phyloP scores from a whole-genome alignment of 30 jellyfish, hydroid and myxozoan genomes.

The Morbakka virulenta region DNA sequence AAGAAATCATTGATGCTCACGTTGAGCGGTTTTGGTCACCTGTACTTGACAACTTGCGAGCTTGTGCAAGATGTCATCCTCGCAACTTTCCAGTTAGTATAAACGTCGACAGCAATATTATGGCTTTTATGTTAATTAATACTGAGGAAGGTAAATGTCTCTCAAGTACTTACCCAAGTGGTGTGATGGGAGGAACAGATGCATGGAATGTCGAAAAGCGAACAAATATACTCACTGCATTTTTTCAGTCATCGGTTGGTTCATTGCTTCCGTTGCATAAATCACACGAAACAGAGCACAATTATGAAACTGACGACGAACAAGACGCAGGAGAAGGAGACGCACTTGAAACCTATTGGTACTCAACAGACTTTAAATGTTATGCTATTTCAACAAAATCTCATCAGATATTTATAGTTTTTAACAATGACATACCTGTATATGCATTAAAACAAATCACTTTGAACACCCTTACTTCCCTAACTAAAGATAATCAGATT shows the following conservation, averaged over 20 bases:
- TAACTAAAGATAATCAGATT: slow-evolving; percentile 43
- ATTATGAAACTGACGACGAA: slow-evolving; percentile 18
- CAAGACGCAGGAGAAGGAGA: slow-evolving; percentile 35
- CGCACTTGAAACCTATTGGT: slow-evolving; percentile 64
- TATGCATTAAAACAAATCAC: slow-evolving; percentile 66
- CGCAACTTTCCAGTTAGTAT: slow-evolving; percentile 63
- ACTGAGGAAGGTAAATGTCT: slow-evolving; percentile 75
- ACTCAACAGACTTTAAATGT: slow-evolving; percentile 62
- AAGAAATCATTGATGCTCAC: slow-evolving; percentile 48
- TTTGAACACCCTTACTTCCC: slow-evolving; percentile 38
- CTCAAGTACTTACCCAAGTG: slow-evolving; percentile 76
- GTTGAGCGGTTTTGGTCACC: slow-evolving; percentile 80
- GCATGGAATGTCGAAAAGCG: slow-evolving; percentile 47
- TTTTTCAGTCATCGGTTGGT: slow-evolving; percentile 64
- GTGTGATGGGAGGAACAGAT: slow-evolving; percentile 66
- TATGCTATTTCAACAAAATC: slow-evolving; percentile 61
- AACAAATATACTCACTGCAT: slow-evolving; percentile 36
- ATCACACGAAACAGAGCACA: not conserved
- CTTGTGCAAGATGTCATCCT: slow-evolving; percentile 72
- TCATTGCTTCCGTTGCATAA: slow-evolving; percentile 10
- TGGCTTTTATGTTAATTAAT: slow-evolving; percentile 68
- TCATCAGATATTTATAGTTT: slow-evolving; percentile 71
- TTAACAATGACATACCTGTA: slow-evolving; percentile 69
- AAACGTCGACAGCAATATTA: slow-evolving; percentile 49
- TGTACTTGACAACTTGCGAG: slow-evolving; percentile 30